Conservation (phyloP, 2,888 invertebrate species). For the Toxonevra muliebris region DNA sequence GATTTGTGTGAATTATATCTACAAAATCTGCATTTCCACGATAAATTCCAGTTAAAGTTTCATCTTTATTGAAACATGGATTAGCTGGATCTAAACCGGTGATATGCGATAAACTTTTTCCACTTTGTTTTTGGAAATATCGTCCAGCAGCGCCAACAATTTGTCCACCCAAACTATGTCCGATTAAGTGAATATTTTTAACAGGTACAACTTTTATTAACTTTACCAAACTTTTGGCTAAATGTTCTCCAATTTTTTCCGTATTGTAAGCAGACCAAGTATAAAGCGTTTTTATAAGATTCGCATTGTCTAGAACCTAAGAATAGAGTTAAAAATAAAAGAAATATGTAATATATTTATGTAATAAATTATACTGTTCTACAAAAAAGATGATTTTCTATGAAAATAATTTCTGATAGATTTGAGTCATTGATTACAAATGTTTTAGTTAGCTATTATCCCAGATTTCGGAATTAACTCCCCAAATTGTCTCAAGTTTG, state of each 20-base stretch:
- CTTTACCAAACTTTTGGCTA: constrained; percentile 49
- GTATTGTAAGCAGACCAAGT: constrained; percentile 49
- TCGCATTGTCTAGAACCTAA: no score
- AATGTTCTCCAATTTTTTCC: constrained; percentile 10
- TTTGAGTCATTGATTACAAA: no score
- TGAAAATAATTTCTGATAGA: no score
- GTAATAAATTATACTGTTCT: no score
- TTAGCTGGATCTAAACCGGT: constrained; percentile 62
- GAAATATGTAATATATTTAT: no score
- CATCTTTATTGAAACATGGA: constrained; percentile 57
- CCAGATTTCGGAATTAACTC: no score
- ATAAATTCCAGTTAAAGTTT: constrained; percentile 47
- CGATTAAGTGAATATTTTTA: constrained; percentile 54
- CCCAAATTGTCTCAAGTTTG: no score
- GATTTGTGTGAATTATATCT: constrained; percentile 57
- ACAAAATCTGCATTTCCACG: constrained; percentile 58
- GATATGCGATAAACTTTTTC: constrained; percentile 46
- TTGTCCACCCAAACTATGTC: constrained; percentile 60
- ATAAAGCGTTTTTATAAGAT: no score
- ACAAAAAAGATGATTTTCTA: no score
- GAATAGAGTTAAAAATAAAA: no score
- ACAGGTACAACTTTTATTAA: constrained; percentile 44
- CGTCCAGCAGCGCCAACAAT: constrained; percentile 55
- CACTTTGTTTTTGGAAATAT: constrained; percentile 45
- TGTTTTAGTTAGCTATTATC: no score